A percentile compares a stretch with the other conserved stretches of the same genome.
These are phyloP conservation scores for Psephotus haematonotus DNA, from an alignment of 2,113 vertebrate species.

Conservation along the genomic window DNA sequence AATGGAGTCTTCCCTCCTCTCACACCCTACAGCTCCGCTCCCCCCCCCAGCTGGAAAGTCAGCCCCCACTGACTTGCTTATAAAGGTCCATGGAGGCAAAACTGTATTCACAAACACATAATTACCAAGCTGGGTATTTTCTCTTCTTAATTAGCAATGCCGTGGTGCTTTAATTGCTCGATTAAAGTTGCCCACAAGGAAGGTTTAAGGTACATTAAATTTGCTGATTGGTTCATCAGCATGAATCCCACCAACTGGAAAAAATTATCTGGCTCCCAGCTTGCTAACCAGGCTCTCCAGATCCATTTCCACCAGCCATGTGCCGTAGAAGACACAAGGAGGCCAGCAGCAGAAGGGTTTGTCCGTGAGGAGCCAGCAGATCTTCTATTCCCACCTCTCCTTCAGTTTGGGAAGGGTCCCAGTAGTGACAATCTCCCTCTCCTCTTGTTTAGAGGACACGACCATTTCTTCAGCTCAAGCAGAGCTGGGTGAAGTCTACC, in stretches of 20 bases:
- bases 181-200: conserved; percentile 60
- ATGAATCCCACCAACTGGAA: conserved; percentile 34
- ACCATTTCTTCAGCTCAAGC: not conserved
- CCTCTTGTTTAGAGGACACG: not conserved
- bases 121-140: conserved; percentile 46
- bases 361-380: not conserved
- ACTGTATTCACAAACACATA: conserved; percentile 22
- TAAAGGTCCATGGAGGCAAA: not conserved
- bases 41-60: not conserved
- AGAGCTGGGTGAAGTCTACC: not conserved
- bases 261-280: conserved; percentile 34
- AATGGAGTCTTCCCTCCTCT: not conserved
- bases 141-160: conserved; percentile 52
- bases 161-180: not conserved
- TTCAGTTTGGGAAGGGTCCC: not conserved
- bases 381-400: not conserved
- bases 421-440: not conserved
- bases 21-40: not conserved
- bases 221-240: conserved; percentile 56
- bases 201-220: conserved; percentile 62
- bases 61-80: not conserved
- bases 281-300: not conserved
- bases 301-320: not conserved
- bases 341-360: not conserved
- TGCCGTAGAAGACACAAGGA: not conserved